Conservation (phyloP, 2,888 invertebrate genomes). For the Lepidocyrtinus sp. region DNA sequence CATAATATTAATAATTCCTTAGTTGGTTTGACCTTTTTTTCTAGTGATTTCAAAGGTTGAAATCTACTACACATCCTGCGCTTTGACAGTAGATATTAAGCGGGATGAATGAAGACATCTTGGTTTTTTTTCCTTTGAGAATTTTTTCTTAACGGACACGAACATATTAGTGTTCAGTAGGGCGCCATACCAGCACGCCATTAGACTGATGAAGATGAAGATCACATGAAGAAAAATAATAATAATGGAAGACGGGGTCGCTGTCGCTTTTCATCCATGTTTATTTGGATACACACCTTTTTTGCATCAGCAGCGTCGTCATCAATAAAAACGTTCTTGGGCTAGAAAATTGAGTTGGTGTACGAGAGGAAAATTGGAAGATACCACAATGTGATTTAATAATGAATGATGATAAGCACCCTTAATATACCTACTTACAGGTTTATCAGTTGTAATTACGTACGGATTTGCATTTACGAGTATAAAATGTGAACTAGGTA, state of each 20-base stretch:
- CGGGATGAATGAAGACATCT: background rate
- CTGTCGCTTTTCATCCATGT: conserved; percentile 13
- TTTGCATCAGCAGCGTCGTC: background rate
- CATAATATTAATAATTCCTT: background rate
- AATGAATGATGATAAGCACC: conserved; percentile 5
- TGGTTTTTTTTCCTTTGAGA: too few species aligned
- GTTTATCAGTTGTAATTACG: too few species aligned
- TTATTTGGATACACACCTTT: conserved; percentile 13
- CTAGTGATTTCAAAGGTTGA: background rate
- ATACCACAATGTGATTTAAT: conserved; percentile 8
- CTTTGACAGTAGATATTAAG: conserved; percentile 2
- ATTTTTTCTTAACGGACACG: too few species aligned
- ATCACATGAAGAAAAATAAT: conserved; percentile 9
- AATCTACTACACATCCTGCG: background rate
- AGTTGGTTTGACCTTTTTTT: background rate
- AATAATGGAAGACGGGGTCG: conserved; percentile 9
- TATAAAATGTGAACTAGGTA: too few species aligned
- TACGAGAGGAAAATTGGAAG: background rate
- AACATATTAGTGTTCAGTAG: conserved; percentile 4
- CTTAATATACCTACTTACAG: background rate
- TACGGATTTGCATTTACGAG: background rate
- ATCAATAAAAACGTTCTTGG: background rate
- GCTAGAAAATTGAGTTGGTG: background rate
- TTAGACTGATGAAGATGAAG: conserved; percentile 9
- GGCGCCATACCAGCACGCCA: conserved; percentile 12